Evolutionary conservation across 1,140 invertebrate species (phyloP).

Genomic region (Eubasilissa regina): DNA sequence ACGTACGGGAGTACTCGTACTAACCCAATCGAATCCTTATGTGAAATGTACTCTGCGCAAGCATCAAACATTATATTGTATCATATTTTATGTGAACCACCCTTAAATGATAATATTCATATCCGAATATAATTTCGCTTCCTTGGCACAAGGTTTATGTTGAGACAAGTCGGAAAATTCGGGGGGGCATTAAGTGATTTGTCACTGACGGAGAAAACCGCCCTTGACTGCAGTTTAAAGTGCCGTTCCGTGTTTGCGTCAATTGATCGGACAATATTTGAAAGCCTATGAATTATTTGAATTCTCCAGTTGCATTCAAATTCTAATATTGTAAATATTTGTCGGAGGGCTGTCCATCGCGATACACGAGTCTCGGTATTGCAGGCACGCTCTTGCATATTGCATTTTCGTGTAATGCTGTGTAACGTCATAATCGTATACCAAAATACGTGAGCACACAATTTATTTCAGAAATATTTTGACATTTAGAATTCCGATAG

Average conservation of each 20-base stretch:
- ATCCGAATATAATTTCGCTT: too few species aligned
- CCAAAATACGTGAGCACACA: constrained; percentile 7
- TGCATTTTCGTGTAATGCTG: constrained; percentile 23
- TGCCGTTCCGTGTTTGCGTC: constrained; percentile 33
- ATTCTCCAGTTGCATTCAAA: constrained; percentile 29
- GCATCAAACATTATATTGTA: too few species aligned
- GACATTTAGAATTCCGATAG: not conserved
- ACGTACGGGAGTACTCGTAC: too few species aligned
- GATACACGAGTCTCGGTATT: not conserved
- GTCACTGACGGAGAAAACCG: constrained; percentile 15
- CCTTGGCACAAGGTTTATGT: too few species aligned
- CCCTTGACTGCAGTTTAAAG: constrained; percentile 33
- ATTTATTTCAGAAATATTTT: not conserved
- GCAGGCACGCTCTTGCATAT: constrained; percentile 24
- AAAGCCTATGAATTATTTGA: constrained; percentile 11
- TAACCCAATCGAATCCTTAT: too few species aligned
- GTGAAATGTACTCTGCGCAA: too few species aligned
- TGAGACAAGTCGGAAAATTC: too few species aligned
- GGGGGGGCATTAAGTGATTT: constrained; percentile 34
- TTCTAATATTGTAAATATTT: constrained; percentile 37
- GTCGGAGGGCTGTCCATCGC: constrained; percentile 26
- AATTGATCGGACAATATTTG: constrained; percentile 26
- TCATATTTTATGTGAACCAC: too few species aligned
- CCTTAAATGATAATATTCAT: too few species aligned
- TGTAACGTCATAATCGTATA: not conserved